A percentile compares a stretch with the other conserved stretches of the same genome.
Conservation (phyloP, 2,113 vertebrate genomes). For the Tretioscincus oriximinensis region DNA sequence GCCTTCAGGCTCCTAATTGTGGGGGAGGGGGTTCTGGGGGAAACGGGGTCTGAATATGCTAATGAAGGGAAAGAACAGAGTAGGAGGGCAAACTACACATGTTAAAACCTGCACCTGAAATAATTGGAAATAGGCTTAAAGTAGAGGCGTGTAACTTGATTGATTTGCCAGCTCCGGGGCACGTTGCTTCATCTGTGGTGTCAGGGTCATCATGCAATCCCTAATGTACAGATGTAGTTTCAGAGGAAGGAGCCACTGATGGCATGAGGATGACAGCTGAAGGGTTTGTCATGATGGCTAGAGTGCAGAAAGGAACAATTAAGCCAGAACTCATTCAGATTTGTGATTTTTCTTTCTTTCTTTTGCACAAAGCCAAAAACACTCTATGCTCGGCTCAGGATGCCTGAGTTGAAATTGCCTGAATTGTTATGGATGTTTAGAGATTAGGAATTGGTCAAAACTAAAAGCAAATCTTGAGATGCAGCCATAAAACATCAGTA, state of each 20-base stretch:
- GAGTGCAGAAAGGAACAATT: background rate
- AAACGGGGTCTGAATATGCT: slow-evolving; percentile 55
- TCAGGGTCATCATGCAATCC: slow-evolving; percentile 28
- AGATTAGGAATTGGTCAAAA: slow-evolving; percentile 1
- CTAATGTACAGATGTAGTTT: slow-evolving; percentile 4
- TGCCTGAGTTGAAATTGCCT: background rate
- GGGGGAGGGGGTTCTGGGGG: slow-evolving; percentile 5
- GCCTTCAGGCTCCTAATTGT: slow-evolving; percentile 48
- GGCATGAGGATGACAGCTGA: slow-evolving; percentile 32
- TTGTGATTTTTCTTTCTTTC: background rate
- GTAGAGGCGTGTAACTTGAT: slow-evolving; percentile 25
- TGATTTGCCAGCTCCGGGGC: slow-evolving; percentile 52
- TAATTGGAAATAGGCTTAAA: slow-evolving; percentile 56
- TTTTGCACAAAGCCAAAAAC: background rate
- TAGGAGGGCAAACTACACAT: slow-evolving; percentile 52
- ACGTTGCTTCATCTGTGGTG: slow-evolving; percentile 44
- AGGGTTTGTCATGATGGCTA: slow-evolving; percentile 31
- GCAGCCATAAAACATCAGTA: background rate
- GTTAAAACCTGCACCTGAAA: slow-evolving; percentile 69
- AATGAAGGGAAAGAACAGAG: slow-evolving; percentile 57
- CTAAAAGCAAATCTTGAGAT: background rate
- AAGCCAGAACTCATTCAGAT: background rate
- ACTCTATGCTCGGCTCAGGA: slow-evolving; percentile 6
- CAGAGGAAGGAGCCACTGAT: slow-evolving; percentile 41
- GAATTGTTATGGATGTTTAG: background rate